phyloP scores from a whole-genome alignment of 2,797 vertebrate species.

The Poeciliopsis paucimaculata region DNA sequence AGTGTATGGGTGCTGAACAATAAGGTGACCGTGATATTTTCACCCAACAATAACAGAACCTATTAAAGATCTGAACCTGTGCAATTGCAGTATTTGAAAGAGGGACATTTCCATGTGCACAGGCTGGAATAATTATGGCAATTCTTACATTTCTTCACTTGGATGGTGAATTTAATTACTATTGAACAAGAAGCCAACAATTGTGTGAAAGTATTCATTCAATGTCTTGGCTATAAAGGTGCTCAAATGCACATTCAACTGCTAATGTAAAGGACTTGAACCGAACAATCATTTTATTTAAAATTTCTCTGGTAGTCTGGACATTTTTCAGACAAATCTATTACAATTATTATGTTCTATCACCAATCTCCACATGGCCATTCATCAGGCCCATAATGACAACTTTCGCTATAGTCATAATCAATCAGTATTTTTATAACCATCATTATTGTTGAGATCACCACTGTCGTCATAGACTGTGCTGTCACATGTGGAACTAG shows the following conservation, averaged over 20 bases:
- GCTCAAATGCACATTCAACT: conserved; percentile 5
- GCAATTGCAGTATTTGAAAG: conserved; percentile 38
- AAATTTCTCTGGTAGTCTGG: conserved; percentile 15
- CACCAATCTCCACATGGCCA: background rate
- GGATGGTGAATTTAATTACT: conserved; percentile 55
- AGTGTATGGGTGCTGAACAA: conserved; percentile 50
- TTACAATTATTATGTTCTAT: conserved; percentile 20
- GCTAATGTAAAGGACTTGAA: conserved; percentile 42
- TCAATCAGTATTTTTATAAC: conserved; percentile 35
- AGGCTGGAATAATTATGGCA: conserved; percentile 63
- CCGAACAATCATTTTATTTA: conserved; percentile 43
- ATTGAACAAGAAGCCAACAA: conserved; percentile 29
- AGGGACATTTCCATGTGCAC: conserved; percentile 41
- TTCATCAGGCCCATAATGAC: conserved; percentile 2
- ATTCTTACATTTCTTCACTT: conserved; percentile 45
- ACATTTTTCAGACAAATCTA: conserved; percentile 34
- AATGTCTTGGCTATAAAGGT: conserved; percentile 5
- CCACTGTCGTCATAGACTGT: conserved; percentile 12
- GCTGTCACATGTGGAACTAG: conserved; percentile 34
- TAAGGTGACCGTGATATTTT: conserved; percentile 49
- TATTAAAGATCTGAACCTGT: conserved; percentile 51
- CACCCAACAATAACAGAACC: conserved; percentile 50
- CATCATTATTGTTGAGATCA: conserved; percentile 25
- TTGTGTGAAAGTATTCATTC: conserved; percentile 31
- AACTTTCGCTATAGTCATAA: conserved; percentile 30